Evolutionary conservation across 1,140 invertebrate species (phyloP).

Genomic region (Triops cancriformis): DNA sequence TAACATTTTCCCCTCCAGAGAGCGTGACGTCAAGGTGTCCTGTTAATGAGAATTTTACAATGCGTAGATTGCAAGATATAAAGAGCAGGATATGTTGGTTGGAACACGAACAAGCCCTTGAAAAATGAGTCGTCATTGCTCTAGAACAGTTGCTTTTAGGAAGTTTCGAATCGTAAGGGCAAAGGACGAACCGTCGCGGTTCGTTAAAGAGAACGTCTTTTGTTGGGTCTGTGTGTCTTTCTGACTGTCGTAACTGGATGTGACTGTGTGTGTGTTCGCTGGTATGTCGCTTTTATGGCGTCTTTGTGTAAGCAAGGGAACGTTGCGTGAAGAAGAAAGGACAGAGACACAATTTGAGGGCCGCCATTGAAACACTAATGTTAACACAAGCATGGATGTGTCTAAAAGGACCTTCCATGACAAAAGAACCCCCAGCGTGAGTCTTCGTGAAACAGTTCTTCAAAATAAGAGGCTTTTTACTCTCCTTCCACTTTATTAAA

Average conservation of each 20-base stretch:
- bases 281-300: neutral
- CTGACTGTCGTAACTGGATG: too few species aligned
- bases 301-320: neutral
- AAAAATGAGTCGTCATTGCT: neutral
- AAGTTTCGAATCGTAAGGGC: neutral
- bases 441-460: neutral
- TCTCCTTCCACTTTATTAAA: neutral
- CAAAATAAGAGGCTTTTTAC: neutral
- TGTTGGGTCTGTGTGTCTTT: neutral
- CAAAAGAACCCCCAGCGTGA: neutral
- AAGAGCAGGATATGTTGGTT: neutral
- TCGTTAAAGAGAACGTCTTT: neutral
- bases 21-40: neutral
- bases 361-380: neutral
- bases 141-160: neutral
- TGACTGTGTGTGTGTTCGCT: neutral
- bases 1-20: neutral
- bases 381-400: slow-evolving; percentile 1
- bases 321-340: neutral
- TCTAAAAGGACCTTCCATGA: neutral
- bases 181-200: neutral
- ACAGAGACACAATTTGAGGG: neutral
- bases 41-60: neutral
- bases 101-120: neutral
- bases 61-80: neutral